Conservation (phyloP, 2,113 vertebrate species). For the Isurus oxyrinchus region DNA sequence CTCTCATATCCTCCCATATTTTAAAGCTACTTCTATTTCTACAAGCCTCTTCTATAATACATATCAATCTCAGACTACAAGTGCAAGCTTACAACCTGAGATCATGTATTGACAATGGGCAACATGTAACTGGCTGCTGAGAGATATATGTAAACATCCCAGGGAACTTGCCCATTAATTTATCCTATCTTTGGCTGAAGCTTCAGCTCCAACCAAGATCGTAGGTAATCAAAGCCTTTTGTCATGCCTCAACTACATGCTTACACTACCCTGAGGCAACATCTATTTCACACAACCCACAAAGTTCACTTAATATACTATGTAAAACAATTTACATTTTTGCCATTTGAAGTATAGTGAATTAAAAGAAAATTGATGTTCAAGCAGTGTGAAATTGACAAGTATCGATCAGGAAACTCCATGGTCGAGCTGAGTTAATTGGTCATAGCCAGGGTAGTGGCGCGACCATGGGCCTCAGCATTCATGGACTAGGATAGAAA, state of each 20-base stretch:
- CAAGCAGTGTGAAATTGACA: not conserved
- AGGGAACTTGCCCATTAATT: not conserved
- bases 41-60: not conserved
- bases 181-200: not conserved
- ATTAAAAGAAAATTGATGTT: not conserved
- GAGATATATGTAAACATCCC: not conserved
- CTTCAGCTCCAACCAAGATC: not conserved
- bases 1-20: not conserved
- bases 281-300: not conserved
- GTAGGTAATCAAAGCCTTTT: not conserved
- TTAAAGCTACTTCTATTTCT: not conserved
- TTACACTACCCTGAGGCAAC: not conserved
- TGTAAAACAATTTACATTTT: not conserved
- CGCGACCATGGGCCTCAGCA: not conserved
- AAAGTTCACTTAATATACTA: not conserved
- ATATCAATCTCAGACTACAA: not conserved
- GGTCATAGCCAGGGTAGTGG: not conserved
- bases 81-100: not conserved
- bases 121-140: not conserved
- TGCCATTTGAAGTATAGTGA: not conserved
- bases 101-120: not conserved
- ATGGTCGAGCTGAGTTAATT: not conserved
- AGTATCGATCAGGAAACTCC: not conserved
- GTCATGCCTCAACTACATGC: not conserved
- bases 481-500: not conserved